Conservation (phyloP, 2,113 vertebrate species). For the Ammodramus savannarum region DNA sequence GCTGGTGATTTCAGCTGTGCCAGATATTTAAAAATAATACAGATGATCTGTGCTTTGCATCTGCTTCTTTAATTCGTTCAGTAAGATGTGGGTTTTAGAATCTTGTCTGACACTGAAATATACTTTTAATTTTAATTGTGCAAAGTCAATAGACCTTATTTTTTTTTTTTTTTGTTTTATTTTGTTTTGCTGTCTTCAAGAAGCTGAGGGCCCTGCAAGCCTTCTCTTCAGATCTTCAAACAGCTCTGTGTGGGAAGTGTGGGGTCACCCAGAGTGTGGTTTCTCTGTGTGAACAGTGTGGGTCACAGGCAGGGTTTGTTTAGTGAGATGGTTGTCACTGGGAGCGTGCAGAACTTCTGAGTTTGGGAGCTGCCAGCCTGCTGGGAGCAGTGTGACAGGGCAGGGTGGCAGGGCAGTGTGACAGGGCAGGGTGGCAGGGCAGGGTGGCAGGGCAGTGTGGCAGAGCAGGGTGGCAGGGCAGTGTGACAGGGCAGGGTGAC, state of each 20-base stretch:
- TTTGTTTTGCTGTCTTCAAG: background rate
- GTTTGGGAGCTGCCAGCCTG: background rate
- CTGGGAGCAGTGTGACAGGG: background rate
- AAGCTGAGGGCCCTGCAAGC: background rate
- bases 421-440: background rate
- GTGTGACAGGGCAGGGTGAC: background rate
- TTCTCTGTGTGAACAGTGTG: background rate
- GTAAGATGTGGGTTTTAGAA: background rate
- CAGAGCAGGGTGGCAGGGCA: background rate
- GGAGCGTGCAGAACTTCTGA: background rate
- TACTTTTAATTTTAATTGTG: background rate
- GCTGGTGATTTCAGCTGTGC: constrained; percentile 7
- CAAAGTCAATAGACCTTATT: background rate
- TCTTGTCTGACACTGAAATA: background rate
- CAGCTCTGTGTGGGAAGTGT: constrained; percentile 26
- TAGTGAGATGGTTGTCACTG: background rate
- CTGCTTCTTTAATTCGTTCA: background rate
- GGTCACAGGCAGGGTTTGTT: background rate
- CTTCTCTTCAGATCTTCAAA: background rate
- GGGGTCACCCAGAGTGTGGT: background rate
- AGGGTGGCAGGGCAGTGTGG: background rate
- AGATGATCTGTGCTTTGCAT: background rate
- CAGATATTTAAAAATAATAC: constrained; percentile 22
- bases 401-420: background rate
- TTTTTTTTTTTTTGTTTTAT: background rate